Conservation (phyloP, 1,140 invertebrate genomes). For the Hyles euphorbiae region DNA sequence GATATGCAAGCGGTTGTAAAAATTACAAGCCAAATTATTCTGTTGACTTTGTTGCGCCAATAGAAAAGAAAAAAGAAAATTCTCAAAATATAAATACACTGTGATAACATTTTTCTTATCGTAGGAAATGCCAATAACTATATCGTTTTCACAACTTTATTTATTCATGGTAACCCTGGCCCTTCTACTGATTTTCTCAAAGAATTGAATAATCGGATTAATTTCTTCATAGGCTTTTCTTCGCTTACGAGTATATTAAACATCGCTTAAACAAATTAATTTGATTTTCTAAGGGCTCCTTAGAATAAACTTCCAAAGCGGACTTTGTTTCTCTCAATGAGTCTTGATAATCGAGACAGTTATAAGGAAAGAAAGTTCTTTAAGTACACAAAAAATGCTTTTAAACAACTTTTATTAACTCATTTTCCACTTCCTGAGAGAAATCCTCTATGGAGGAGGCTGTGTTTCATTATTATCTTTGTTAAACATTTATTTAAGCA, state of each 20-base stretch:
- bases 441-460: conserved; percentile 10
- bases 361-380: conserved; percentile 19
- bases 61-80: too few relatives aligned
- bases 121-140: too few relatives aligned
- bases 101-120: too few relatives aligned
- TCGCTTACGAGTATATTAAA: conserved; percentile 9
- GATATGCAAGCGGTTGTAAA: too few relatives aligned
- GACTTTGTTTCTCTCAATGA: conserved; percentile 23
- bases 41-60: too few relatives aligned
- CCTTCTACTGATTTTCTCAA: too few relatives aligned
- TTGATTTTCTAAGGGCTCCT: conserved; percentile 21
- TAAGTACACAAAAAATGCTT: conserved; percentile 24
- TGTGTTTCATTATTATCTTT: conserved; percentile 14
- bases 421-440: conserved; percentile 19
- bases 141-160: too few relatives aligned
- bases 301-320: conserved; percentile 20
- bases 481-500: conserved; percentile 10
- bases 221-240: too few relatives aligned
- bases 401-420: conserved; percentile 23
- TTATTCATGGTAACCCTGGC: too few relatives aligned
- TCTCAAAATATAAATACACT: too few relatives aligned
- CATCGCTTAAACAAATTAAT: conserved; percentile 22
- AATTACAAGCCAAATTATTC: too few relatives aligned
- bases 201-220: too few relatives aligned
- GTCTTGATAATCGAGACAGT: conserved; percentile 24